phyloP scores from a whole-genome alignment of 2,888 invertebrate genomes.

The Drosophila borborema region DNA sequence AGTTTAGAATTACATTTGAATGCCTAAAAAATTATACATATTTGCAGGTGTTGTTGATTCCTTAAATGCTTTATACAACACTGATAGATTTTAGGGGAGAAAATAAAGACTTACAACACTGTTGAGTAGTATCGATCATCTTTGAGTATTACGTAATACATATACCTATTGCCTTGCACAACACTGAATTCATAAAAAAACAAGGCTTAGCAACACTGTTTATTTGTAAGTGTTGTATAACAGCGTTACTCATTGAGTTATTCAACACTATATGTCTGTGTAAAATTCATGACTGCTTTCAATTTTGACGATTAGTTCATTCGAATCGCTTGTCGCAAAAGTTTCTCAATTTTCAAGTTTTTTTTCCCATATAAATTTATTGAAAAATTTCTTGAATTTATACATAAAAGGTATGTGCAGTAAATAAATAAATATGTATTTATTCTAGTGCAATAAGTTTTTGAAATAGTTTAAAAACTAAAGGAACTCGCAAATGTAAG shows the following conservation, averaged over 20 bases:
- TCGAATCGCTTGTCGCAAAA: background rate
- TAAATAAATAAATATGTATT: background rate
- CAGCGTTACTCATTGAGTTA: background rate
- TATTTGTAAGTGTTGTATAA: background rate
- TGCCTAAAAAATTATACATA: too few species aligned
- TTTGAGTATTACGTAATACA: too few species aligned
- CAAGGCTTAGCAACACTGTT: background rate
- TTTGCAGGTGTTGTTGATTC: background rate
- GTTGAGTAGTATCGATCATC: too few species aligned
- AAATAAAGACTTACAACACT: too few species aligned
- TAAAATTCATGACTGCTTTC: conserved; percentile 4
- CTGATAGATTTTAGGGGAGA: background rate
- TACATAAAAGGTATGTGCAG: background rate
- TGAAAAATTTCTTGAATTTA: background rate
- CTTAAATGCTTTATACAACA: background rate
- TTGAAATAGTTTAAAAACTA: background rate
- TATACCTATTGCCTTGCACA: too few species aligned
- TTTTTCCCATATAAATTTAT: background rate
- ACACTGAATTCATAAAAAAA: too few species aligned
- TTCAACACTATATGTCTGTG: background rate
- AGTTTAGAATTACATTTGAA: too few species aligned
- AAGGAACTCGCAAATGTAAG: too few species aligned
- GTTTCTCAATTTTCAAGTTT: background rate
- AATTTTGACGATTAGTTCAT: background rate
- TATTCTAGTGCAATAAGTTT: too few species aligned